Base-by-base conservation (phyloP, 1,140 invertebrate genomes). In the Diploscapter pachys region DNA sequence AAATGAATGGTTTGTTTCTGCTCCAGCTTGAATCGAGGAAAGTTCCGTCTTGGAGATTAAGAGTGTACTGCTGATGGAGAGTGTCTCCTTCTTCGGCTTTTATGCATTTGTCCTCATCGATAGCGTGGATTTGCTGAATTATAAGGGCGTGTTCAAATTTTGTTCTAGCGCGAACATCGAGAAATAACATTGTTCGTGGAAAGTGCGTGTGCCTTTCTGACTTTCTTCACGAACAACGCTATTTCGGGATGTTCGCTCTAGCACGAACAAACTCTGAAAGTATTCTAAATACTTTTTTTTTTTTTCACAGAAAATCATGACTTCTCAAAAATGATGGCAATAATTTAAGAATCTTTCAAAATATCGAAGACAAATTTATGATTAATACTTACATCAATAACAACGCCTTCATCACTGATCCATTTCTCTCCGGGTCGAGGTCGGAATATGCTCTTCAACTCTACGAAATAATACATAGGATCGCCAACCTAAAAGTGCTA, bases 201-300 rank as follows among this genome's bases (percentile, higher is more conserved):
- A 31, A 31, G 31, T 31, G 31, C 31, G 31, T 31, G 31, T 31
- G 31, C 31, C 31, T 31, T 31, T 31, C 31, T 31, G 31, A 31
- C 31, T 31, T 31, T 31, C 31, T 31, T 31, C 49, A 13, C 13
- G 51, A 13, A 70, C n/a, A n/a, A 4, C 53, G 11, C 54, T 31
- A 63, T 70, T 70, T 9, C 54, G 31, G 56, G 50, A 9, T 11
- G 31, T 62, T 13, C 13, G 9, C 3, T n/a, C 91, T 90, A 92
- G 91, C 91, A 92, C 91, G 92, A 90, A 91, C 91, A 59, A 91
- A 92, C 91, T 92, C 89, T 92, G 91, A 92, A 92, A 92, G 91
- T 59, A 59, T 59, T 31, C 9, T 11, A 59, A 59, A 59, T 59
- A 59, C 57, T 1, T 59, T 59, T 59, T 59, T 59, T 59, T 59